Evolutionary conservation across 2,888 invertebrate species (phyloP).

Genomic region (Vanessa cardui): DNA sequence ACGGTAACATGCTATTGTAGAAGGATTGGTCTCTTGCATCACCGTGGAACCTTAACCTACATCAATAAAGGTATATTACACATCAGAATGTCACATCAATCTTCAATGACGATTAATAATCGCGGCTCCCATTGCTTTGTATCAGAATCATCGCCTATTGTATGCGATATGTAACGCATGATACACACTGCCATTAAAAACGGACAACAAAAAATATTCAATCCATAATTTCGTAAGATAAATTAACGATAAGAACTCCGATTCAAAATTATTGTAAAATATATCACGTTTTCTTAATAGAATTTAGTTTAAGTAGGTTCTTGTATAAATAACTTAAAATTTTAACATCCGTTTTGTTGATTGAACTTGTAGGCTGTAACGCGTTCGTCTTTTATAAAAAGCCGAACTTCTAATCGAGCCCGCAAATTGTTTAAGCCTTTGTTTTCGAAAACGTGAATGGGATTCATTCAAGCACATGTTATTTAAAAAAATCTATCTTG

Average conservation of each 20-base stretch:
- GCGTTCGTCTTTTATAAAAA: conserved; percentile 56
- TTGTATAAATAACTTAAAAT: too few relatives aligned
- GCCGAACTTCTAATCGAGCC: conserved; percentile 56
- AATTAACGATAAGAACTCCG: too few relatives aligned
- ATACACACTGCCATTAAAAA: conserved; percentile 49
- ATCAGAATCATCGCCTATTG: conserved; percentile 71
- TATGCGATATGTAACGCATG: conserved; percentile 55
- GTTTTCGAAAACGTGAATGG: conserved; percentile 60
- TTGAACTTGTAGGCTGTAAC: conserved; percentile 30
- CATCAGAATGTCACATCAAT: conserved; percentile 68
- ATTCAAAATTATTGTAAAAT: background rate
- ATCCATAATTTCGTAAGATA: too few relatives aligned
- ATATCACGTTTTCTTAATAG: too few relatives aligned
- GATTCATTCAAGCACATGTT: conserved; percentile 62
- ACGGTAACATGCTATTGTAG: conserved; percentile 40
- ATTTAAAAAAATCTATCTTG: conserved; percentile 66
- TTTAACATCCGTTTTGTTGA: background rate
- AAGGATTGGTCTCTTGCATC: conserved; percentile 35
- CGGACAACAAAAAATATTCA: background rate
- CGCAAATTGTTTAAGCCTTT: conserved; percentile 73
- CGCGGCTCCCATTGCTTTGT: conserved; percentile 63
- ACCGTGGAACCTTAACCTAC: conserved; percentile 64
- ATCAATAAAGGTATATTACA: conserved; percentile 56
- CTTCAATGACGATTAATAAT: conserved; percentile 69
- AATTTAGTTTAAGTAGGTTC: too few relatives aligned